phyloP scores from a whole-genome alignment of 2,888 invertebrate species.

The Prosopocoilus inquinatus region DNA sequence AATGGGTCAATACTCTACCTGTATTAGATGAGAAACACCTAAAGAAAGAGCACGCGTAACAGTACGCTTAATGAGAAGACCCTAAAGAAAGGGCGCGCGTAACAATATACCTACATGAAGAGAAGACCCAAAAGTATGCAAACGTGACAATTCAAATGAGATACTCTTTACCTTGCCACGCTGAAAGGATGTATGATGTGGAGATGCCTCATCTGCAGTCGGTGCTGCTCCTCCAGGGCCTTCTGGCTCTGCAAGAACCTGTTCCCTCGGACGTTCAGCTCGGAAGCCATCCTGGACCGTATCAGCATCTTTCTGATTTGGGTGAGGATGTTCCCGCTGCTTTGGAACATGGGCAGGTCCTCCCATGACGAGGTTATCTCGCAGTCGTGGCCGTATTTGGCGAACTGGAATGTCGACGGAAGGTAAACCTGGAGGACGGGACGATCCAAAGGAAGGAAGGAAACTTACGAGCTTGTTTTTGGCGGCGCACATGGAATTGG shows the following conservation, averaged over 20 bases:
- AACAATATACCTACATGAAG: too few species aligned
- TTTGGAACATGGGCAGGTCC: slow-evolving; percentile 17
- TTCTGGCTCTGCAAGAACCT: slow-evolving; percentile 43
- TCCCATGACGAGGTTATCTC: slow-evolving; percentile 23
- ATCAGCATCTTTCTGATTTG: slow-evolving; percentile 17
- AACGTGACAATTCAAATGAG: too few species aligned
- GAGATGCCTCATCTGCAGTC: slow-evolving; percentile 40
- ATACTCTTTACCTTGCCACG: slow-evolving; percentile 40
- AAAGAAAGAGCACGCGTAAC: too few species aligned
- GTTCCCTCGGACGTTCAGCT: slow-evolving; percentile 38
- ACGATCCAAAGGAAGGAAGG: too few species aligned
- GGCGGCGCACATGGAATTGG: slow-evolving; percentile 20
- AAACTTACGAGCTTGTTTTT: slow-evolving; percentile 28
- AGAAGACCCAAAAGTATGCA: too few species aligned
- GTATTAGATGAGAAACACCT: too few species aligned
- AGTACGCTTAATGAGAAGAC: too few species aligned
- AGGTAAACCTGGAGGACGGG: background rate
- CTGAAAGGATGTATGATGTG: slow-evolving; percentile 51
- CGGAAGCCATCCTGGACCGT: slow-evolving; percentile 37
- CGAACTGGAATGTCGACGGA: slow-evolving; percentile 19
- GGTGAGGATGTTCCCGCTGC: slow-evolving; percentile 13
- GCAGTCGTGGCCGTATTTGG: slow-evolving; percentile 27
- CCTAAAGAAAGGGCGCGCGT: too few species aligned
- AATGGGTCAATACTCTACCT: too few species aligned
- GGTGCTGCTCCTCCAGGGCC: slow-evolving; percentile 44